These are phyloP conservation scores for Maniola jurtina DNA, from an alignment of 1,140 invertebrate genomes.

Conservation along the genomic window DNA sequence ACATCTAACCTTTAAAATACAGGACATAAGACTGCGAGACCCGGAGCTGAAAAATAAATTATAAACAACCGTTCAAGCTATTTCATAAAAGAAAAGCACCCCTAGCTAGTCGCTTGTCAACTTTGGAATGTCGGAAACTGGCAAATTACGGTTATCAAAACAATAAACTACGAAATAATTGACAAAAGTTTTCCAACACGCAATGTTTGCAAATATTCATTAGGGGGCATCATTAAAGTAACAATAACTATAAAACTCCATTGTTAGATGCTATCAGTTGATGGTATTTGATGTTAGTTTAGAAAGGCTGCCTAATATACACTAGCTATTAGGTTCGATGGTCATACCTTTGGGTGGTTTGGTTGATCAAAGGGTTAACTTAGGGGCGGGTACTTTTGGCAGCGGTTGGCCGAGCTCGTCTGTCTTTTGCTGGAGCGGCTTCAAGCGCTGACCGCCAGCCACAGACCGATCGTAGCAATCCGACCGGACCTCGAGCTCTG, in stretches of 20 bases:
- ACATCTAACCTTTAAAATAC: too few species aligned
- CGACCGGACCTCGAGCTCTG: too few species aligned
- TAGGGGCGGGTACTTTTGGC: too few species aligned
- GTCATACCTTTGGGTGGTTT: too few species aligned
- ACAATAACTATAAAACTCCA: slow-evolving; percentile 11
- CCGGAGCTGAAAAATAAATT: too few species aligned
- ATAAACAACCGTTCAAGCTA: too few species aligned
- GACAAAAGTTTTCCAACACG: not conserved
- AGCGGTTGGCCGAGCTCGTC: too few species aligned
- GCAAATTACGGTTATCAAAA: not conserved
- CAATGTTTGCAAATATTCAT: slow-evolving; percentile 1
- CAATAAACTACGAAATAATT: slow-evolving; percentile 10
- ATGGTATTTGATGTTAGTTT: not conserved
- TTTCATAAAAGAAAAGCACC: not conserved
- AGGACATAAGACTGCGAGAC: too few species aligned
- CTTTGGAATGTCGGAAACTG: slow-evolving; percentile 5
- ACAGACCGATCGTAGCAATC: too few species aligned
- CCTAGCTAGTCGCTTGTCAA: not conserved
- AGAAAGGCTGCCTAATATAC: not conserved
- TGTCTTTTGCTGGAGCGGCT: too few species aligned
- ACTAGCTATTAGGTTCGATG: not conserved
- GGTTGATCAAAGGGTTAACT: too few species aligned
- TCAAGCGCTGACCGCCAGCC: too few species aligned
- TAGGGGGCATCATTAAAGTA: not conserved
- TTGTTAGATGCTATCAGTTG: slow-evolving; percentile 13